Conservation (phyloP, 2,888 invertebrate genomes). For the Pheosia gnoma region DNA sequence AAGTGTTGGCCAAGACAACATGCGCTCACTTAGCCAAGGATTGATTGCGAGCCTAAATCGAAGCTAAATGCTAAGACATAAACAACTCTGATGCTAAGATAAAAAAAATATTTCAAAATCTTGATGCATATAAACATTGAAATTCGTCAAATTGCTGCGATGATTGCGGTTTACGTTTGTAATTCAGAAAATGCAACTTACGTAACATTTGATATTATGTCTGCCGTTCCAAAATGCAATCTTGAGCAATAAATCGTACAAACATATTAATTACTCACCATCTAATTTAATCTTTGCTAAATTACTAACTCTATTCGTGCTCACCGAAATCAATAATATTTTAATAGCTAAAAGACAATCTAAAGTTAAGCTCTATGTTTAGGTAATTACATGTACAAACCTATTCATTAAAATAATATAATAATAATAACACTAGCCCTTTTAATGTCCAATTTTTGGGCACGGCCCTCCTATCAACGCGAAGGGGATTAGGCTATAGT, state of each 20-base stretch:
- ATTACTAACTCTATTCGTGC: slow-evolving; percentile 12
- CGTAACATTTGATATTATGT: slow-evolving; percentile 13
- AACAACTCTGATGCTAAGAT: slow-evolving; percentile 19
- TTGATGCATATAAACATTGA: slow-evolving; percentile 16
- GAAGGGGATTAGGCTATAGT: too few species aligned
- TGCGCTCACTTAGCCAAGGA: slow-evolving; percentile 36
- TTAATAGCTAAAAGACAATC: slow-evolving; percentile 26
- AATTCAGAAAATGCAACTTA: slow-evolving; percentile 23
- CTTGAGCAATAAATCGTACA: slow-evolving; percentile 17
- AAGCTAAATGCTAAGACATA: slow-evolving; percentile 16
- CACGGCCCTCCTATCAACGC: too few species aligned
- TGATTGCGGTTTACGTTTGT: slow-evolving; percentile 14
- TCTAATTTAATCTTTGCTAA: slow-evolving; percentile 11
- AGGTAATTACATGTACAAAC: slow-evolving; percentile 19
- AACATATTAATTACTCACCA: slow-evolving; percentile 9
- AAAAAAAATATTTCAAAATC: slow-evolving; percentile 21
- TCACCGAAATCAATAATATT: slow-evolving; percentile 26
- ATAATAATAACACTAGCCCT: too few species aligned
- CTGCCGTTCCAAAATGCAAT: slow-evolving; percentile 22
- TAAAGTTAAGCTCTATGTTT: slow-evolving; percentile 30
- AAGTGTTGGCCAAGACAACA: slow-evolving; percentile 58
- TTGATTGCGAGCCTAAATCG: slow-evolving; percentile 29
- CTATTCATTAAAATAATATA: too few species aligned
- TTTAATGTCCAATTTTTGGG: too few species aligned
- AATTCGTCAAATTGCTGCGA: slow-evolving; percentile 19